Evolutionary conservation across 2,888 invertebrate species (phyloP).

Genomic region (Acleris literana): DNA sequence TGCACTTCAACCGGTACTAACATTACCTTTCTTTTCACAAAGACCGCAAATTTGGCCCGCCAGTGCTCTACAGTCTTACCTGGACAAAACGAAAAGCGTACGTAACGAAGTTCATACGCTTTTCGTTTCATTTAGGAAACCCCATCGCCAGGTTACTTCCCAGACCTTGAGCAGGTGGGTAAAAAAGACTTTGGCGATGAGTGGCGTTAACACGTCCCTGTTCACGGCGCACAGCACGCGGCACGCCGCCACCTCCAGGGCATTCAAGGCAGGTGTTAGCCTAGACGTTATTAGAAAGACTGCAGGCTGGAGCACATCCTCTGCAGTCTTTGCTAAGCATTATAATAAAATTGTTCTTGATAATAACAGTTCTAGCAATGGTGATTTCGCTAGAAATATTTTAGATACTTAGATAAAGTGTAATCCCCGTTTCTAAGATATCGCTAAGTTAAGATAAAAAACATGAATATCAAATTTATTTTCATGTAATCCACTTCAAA

Average conservation of each 20-base stretch:
- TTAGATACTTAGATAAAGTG: neutral
- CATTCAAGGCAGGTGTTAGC: conserved; percentile 2
- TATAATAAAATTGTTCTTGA: conserved; percentile 10
- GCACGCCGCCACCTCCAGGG: conserved; percentile 23
- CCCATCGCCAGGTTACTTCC: neutral
- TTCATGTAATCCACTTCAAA: neutral
- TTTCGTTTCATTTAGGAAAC: conserved; percentile 7
- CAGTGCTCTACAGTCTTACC: conserved; percentile 1
- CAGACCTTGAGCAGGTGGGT: conserved; percentile 24
- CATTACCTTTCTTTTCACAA: conserved; percentile 6
- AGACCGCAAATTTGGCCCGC: conserved; percentile 19
- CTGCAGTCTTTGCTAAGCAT: conserved; percentile 11
- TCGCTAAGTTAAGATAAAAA: neutral
- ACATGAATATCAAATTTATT: neutral
- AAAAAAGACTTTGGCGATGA: neutral
- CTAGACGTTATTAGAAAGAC: conserved; percentile 19
- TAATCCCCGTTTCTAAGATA: neutral
- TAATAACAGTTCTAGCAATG: neutral
- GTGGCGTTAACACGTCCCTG: conserved; percentile 14
- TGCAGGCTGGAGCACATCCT: conserved; percentile 21
- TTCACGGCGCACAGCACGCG: conserved; percentile 20
- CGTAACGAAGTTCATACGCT: neutral
- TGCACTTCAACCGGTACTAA: conserved; percentile 12
- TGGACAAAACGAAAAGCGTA: neutral
- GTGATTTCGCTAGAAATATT: neutral